Base-by-base conservation (phyloP, 2,888 invertebrate species). In the Ditula angustiorana region DNA sequence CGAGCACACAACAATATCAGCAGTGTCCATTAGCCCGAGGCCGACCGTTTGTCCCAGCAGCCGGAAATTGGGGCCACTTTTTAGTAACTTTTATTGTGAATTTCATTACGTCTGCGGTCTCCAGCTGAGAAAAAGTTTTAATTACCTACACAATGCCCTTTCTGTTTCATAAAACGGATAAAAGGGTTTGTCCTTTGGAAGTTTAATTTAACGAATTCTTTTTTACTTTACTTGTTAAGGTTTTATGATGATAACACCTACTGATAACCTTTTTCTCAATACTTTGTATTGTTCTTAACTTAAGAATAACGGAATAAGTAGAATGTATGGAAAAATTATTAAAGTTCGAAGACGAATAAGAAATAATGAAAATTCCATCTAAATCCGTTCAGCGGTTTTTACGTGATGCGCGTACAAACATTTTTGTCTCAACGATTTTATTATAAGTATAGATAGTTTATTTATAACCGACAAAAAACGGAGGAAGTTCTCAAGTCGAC, bases 71-170 rank as follows among this genome's bases (percentile, higher is more conserved):
- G 24, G 30, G 28, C 30, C 10, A 13, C n/a, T 55, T 49, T 33
- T 49, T 10, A 30, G 26, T 16, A 53, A 28, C 26, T 52, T 63
- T 63, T 64, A 52, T 58, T 35, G 50, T 47, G 26, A 24, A 63
- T 52, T 52, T 26, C 28, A 58, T 33, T 24, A 50, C 50, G 30
- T 10, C 44, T 35, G 63, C 46, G 58, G 46, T 44, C 19, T 41
- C 19, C 10, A 44, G 21, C 49, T 33, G 46, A 13, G 46, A 49
- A 62, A 63, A 64, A 64, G 52, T 64, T 64, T 64, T 64, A 64
- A 64, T 64, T 64, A 64, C 52, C 58, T 52, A 53, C 63, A 64
- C 63, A 64, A 64, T 53, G 35, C 58, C 57, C 44, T 44, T 49
- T 57, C 26, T 58, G 50, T 35, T 19, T 13, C 33, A 19, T 50